These are phyloP conservation scores for Galaxias olidus DNA, from an alignment of 2,797 vertebrate species.

Conservation along the genomic window DNA sequence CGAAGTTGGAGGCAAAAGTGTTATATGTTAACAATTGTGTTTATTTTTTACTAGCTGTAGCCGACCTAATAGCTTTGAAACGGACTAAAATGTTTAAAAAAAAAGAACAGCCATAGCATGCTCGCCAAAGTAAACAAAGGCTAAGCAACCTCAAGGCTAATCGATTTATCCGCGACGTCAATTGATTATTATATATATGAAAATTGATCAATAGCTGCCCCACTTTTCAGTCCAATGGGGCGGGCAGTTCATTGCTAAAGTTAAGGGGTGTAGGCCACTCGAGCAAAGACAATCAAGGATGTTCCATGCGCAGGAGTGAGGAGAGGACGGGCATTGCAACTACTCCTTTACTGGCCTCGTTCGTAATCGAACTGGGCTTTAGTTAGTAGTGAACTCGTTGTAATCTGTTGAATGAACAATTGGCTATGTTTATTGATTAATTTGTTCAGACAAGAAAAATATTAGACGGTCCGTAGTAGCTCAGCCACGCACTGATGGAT, in stretches of 20 bases:
- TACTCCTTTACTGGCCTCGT: constrained; percentile 57
- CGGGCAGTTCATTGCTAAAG: constrained; percentile 62
- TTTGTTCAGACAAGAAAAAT: constrained; percentile 36
- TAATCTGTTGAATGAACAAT: not conserved
- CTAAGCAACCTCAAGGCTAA: too few relatives aligned
- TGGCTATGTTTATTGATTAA: constrained; percentile 58
- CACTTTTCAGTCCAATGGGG: constrained; percentile 56
- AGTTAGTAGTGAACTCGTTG: too few relatives aligned
- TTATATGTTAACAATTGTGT: too few relatives aligned
- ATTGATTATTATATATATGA: too few relatives aligned
- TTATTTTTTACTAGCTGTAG: too few relatives aligned
- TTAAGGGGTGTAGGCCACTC: constrained; percentile 54
- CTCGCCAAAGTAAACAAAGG: too few relatives aligned
- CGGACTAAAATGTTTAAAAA: too few relatives aligned
- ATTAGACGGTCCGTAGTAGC: constrained; percentile 61
- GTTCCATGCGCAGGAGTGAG: constrained; percentile 72
- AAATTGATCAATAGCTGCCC: too few relatives aligned
- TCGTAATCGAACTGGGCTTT: not conserved
- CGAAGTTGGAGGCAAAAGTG: too few relatives aligned
- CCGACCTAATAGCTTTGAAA: too few relatives aligned
- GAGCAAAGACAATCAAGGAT: constrained; percentile 66
- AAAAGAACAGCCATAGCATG: too few relatives aligned
- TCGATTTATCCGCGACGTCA: too few relatives aligned
- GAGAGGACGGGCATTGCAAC: constrained; percentile 52
- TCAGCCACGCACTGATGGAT: constrained; percentile 69